Conservation (phyloP, 1,140 invertebrate species). For the Trinorchestia longiramus region DNA sequence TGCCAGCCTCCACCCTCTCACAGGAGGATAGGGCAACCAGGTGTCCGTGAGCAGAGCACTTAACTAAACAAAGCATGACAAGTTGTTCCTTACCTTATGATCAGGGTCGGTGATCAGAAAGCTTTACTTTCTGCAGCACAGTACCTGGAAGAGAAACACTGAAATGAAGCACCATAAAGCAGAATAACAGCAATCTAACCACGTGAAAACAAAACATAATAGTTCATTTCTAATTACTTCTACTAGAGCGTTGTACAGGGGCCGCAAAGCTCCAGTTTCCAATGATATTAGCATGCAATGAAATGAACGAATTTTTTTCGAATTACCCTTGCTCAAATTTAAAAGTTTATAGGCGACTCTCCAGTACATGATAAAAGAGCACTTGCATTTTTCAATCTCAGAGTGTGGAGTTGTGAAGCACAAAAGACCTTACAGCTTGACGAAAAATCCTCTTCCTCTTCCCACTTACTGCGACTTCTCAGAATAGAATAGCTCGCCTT, state of each 20-base stretch:
- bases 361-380: neutral
- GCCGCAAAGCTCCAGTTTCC: neutral
- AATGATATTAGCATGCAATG: too few species aligned
- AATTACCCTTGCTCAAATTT: neutral
- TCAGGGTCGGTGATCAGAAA: neutral
- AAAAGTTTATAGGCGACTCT: neutral
- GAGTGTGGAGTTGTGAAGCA: neutral
- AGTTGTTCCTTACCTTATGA: neutral
- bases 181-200: neutral
- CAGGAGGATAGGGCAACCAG: neutral
- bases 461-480: neutral
- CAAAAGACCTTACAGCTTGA: neutral
- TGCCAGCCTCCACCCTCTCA: too few species aligned
- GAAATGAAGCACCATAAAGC: neutral
- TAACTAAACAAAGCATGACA: neutral
- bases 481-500: neutral
- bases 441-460: neutral
- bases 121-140: neutral
- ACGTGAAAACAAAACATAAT: neutral
- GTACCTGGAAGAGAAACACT: neutral
- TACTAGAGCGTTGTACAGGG: neutral
- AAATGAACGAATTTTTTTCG: too few species aligned
- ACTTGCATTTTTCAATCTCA: neutral
- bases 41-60: too few species aligned
- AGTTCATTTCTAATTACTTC: neutral